Conservation (phyloP, 2,888 invertebrate genomes). For the Catonia carolina region DNA sequence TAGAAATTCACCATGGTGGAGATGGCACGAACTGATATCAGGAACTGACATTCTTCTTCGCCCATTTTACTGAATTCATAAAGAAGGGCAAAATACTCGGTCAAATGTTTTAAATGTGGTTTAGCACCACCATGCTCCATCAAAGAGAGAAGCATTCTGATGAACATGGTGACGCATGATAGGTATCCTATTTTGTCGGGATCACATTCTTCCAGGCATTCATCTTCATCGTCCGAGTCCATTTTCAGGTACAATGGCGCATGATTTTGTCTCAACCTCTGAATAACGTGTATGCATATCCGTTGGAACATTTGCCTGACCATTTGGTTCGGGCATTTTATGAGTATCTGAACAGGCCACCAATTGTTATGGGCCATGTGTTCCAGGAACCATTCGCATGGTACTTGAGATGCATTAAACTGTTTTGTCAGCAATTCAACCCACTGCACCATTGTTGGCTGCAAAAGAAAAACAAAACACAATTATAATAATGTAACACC, state of each 20-base stretch:
- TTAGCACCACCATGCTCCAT: constrained; percentile 86
- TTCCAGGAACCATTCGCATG: constrained; percentile 86
- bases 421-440: constrained; percentile 91
- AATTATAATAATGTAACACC: no score
- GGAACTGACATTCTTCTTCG: constrained; percentile 83
- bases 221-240: constrained; percentile 47
- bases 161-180: constrained; percentile 88
- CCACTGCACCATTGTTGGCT: constrained; percentile 96
- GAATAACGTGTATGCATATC: constrained; percentile 90
- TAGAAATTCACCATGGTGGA: constrained; percentile 89
- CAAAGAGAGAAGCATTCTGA: constrained; percentile 77
- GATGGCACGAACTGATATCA: constrained; percentile 80
- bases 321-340: constrained; percentile 95
- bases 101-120: constrained; percentile 76
- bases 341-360: constrained; percentile 90
- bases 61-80: constrained; percentile 95
- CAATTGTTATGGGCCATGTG: constrained; percentile 90
- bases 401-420: constrained; percentile 83
- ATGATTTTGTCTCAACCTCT: constrained; percentile 63
- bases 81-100: constrained; percentile 86
- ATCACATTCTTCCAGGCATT: constrained; percentile 54
- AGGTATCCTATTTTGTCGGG: constrained; percentile 57
- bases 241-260: constrained; percentile 53
- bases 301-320: constrained; percentile 95
- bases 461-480: constrained; percentile 23